Base-by-base conservation (phyloP, 1,140 invertebrate species). In the Tribolium castaneum region DNA sequence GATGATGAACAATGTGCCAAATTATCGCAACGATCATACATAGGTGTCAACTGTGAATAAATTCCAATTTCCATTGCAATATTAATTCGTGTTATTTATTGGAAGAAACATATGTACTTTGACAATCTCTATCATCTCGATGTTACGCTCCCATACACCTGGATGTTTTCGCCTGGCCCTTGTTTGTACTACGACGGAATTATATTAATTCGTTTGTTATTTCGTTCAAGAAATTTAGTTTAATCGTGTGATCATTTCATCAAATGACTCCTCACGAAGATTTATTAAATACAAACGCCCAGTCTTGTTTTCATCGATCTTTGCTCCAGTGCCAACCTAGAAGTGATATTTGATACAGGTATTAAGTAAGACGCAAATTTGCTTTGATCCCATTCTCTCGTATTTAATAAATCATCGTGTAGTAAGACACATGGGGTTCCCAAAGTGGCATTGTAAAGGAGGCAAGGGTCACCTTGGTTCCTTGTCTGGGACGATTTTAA, bases 121-220 rank as follows among this genome's bases (percentile, higher is more conserved):
- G 80, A 79, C 80, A 81, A 81, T 79, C 80, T 80, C 74, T 77
- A 72, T 79, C 80, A 80, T 79, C 80, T 81, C 75, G 78, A 76
- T 80, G 78, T 79, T 80, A 74, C 71, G 34, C 45, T 52, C 70
- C 34, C 52, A 34, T 59, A 30, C 22, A 25, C 30, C 45, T 72
- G 7, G 72, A 49, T 77, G 50, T 70, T 25, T 66, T 51, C 14
- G 30, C 45, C 14, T 16, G 7, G 52, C 49, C 30, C 76, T 71
- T 52, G n/a, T 76, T 66, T 76, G 10, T 76, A 76, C 50, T 50
- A 72, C 22, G 30, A 73, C 34, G 52, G 76, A 77, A 77, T 77
- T 77, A 77, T 77, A 77, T 77, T 77, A 77, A 77, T 77, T 77
- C 76, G 34, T 54, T 77, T 52, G 52, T 50, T 71, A 73, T 77